Conservation (phyloP, 2,113 vertebrate species). For the Smithornis capensis region DNA sequence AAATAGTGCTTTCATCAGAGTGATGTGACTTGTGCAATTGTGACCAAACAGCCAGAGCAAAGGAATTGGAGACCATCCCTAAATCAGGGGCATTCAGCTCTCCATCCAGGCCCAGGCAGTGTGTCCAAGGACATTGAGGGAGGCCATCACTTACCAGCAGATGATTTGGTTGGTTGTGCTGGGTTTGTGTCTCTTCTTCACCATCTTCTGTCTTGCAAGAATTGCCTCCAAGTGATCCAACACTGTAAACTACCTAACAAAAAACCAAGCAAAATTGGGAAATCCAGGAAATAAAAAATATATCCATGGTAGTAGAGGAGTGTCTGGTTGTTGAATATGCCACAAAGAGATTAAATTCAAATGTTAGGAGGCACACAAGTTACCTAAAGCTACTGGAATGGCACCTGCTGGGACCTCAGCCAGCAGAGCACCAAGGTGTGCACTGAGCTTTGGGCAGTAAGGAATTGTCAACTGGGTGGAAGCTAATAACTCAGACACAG, state of each 20-base stretch:
- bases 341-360: not conserved
- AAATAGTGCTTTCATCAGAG: not conserved
- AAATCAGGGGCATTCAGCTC: not conserved
- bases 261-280: not conserved
- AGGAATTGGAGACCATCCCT: not conserved
- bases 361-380: rapidly evolving
- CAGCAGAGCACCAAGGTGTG: rapidly evolving
- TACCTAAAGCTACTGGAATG: not conserved
- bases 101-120: not conserved
- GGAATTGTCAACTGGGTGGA: no score
- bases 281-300: not conserved
- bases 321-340: not conserved
- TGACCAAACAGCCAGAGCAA: not conserved
- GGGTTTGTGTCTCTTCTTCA: not conserved
- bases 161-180: not conserved
- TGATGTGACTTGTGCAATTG: not conserved
- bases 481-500: not conserved
- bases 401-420: not conserved
- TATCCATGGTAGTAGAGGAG: not conserved
- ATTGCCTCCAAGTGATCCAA: not conserved
- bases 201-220: not conserved
- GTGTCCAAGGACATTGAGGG: not conserved
- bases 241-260: not conserved
- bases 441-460: not conserved
- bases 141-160: not conserved